phyloP scores from a whole-genome alignment of 2,797 vertebrate species.

The Micropoecilia bifurca region DNA sequence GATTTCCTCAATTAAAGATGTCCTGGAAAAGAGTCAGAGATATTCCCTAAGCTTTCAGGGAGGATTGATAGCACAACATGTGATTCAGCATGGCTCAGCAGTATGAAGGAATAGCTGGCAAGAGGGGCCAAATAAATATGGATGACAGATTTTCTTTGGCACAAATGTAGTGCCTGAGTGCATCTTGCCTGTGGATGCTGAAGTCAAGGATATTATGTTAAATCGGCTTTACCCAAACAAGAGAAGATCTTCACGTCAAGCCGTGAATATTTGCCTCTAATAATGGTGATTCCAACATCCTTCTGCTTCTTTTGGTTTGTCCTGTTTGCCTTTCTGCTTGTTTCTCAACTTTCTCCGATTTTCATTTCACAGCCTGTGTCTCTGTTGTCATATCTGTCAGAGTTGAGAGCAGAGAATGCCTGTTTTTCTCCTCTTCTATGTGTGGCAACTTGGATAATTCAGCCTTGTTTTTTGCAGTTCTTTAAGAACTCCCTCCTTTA shows the following conservation, averaged over 20 bases:
- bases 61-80: constrained; percentile 36
- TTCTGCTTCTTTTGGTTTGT: constrained; percentile 5
- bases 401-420: neutral
- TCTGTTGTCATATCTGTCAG: neutral
- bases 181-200: constrained; percentile 2
- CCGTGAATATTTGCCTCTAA: neutral
- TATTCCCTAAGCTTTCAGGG: constrained; percentile 23
- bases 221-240: constrained; percentile 10
- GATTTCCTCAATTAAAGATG: constrained; percentile 53
- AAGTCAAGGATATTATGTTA: neutral
- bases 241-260: neutral
- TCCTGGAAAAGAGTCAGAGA: constrained; percentile 41
- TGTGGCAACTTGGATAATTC: neutral
- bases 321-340: neutral
- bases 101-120: constrained; percentile 27
- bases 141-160: constrained; percentile 33
- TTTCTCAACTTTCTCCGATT: neutral
- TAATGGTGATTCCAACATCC: neutral
- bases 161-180: constrained; percentile 7
- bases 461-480: neutral
- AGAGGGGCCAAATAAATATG: constrained; percentile 4
- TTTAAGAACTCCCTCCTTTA: neutral
- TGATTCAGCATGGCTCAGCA: constrained; percentile 32
- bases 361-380: neutral
- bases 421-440: neutral